Evolutionary conservation across 2,888 invertebrate species (phyloP), one percentile per base, ranked within the genome.

Genomic region (Chirona hameri): DNA sequence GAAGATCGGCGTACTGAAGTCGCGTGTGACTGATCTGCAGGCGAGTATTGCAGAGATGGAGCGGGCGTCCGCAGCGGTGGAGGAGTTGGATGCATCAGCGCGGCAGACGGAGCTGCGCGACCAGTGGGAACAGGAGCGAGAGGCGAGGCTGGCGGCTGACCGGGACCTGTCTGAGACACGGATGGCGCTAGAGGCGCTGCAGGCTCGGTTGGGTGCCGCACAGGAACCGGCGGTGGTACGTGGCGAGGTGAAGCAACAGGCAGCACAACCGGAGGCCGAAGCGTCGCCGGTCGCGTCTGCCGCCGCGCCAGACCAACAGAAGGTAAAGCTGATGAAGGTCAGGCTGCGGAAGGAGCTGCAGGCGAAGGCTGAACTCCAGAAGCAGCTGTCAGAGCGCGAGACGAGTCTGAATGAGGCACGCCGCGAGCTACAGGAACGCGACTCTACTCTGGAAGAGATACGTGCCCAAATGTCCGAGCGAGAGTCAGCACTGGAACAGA

Each of bases 1-100:
- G 85, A 92, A 76, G 76, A 39, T 76, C 3, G 46, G 46, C 46
- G 21, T 76, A 1, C 12, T 76, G 76, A 76, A 76, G 76, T 39
- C 39, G 76, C 39, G 39, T 21, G 21, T 46, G 27, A 39, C 39
- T 1, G 76, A 76, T 24, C 24, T 76, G 46, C 31, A 39, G 24
- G 24, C 76, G 10, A 76, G 39, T 39, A 24, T 76, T 18, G 9
- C 39, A 9, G 76, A 76, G 27, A 9, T 76, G 76, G 76, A 76
- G 76, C 10, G 65, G n/a, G 65, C 27, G 10, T 65, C 65, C n/a
- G 18, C 76, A 0, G 9, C 18, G 9, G 21, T 24, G 46, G 15
- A n/a, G 15, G 15, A 0, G 24, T 24, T 29, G n/a, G 12, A 15
- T 4, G 29, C 29, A 12, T 10, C 27, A 15, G 76, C 21, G 46